phyloP scores from a whole-genome alignment of 1,140 invertebrate species.

The Drosophila pseudoobscura region DNA sequence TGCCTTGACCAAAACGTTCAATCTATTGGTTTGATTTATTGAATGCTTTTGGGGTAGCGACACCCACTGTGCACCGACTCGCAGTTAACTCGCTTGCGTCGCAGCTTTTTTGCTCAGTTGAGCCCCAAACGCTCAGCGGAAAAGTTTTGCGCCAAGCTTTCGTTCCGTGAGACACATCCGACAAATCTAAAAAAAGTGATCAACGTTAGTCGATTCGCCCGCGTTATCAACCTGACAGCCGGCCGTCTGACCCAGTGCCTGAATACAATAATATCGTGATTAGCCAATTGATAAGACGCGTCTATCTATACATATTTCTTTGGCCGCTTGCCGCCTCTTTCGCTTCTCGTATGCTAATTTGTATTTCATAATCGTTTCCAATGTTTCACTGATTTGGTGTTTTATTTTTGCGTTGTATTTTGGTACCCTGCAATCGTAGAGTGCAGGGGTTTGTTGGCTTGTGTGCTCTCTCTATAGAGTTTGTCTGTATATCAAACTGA shows the following conservation, averaged over 20 bases:
- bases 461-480: too few relatives aligned
- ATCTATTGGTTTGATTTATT: too few relatives aligned
- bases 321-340: too few relatives aligned
- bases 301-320: slow-evolving; percentile 10
- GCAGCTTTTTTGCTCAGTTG: slow-evolving; percentile 50
- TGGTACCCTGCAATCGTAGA: slow-evolving; percentile 12
- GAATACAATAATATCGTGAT: slow-evolving; percentile 10
- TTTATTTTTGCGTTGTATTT: slow-evolving; percentile 34
- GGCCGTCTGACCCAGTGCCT: slow-evolving; percentile 6
- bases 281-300: slow-evolving; percentile 26
- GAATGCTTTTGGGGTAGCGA: too few relatives aligned
- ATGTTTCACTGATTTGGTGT: slow-evolving; percentile 1
- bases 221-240: slow-evolving; percentile 27
- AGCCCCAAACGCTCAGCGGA: slow-evolving; percentile 66
- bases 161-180: slow-evolving; percentile 2
- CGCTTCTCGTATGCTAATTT: slow-evolving; percentile 21
- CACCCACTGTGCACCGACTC: too few relatives aligned
- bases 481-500: neutral
- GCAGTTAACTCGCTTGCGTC: slow-evolving; percentile 35
- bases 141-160: slow-evolving; percentile 54
- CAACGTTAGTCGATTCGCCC: neutral
- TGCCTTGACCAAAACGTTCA: too few relatives aligned
- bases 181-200: slow-evolving; percentile 30
- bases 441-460: too few relatives aligned
- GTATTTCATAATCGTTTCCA: slow-evolving; percentile 26